Conservation (phyloP, 2,113 vertebrate species). For the Spea bombifrons region DNA sequence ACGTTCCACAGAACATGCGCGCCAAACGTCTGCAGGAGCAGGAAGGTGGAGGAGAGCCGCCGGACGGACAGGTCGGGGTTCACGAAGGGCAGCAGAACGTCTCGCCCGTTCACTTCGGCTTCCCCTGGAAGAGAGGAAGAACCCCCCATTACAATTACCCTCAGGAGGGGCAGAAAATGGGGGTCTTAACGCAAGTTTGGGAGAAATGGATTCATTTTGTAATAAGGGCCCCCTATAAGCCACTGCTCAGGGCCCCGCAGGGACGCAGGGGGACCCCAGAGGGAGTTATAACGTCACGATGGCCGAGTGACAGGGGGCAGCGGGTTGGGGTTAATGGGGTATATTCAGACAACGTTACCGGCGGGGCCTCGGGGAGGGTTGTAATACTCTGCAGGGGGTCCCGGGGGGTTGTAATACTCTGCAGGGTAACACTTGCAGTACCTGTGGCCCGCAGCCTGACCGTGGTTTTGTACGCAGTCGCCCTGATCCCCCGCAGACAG, state of each 20-base stretch:
- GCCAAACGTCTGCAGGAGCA: conserved; percentile 74
- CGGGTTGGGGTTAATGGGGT: no score
- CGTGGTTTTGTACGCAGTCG: conserved; percentile 64
- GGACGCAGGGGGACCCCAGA: no score
- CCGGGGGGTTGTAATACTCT: no score
- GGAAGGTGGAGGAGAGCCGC: conserved; percentile 74
- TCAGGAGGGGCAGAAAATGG: no score
- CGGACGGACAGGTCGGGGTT: conserved; percentile 64
- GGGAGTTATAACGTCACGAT: background rate
- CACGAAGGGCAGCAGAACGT: conserved; percentile 69
- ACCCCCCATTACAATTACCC: background rate
- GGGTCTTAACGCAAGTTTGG: no score
- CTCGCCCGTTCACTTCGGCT: conserved; percentile 69
- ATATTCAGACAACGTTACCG: no score
- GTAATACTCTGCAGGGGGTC: no score
- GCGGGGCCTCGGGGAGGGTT: no score
- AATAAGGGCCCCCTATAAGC: no score
- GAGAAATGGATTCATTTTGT: no score
- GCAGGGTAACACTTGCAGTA: conserved; percentile 42
- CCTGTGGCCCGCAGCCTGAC: conserved; percentile 74
- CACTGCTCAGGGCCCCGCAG: no score
- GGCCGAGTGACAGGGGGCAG: background rate
- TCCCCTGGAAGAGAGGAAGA: conserved; percentile 59
- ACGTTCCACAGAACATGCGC: conserved; percentile 79
- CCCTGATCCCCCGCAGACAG: conserved; percentile 69